phyloP scores from a whole-genome alignment of 2,888 invertebrate species.

The Teinopalpus imperialis region DNA sequence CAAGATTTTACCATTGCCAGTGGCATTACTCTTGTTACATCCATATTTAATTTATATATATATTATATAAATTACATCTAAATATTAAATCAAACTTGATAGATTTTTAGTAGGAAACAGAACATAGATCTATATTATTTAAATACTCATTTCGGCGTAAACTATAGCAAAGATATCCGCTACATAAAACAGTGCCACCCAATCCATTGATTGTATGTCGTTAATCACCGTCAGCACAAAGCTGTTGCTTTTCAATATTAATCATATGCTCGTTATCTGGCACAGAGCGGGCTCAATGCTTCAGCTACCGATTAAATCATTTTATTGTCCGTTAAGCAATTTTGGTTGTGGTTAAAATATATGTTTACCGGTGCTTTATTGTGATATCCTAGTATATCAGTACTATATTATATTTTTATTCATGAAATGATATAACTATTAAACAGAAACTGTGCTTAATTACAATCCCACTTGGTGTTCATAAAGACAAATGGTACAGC shows the following conservation, averaged over 20 bases:
- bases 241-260: slow-evolving; percentile 39
- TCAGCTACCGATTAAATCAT: slow-evolving; percentile 27
- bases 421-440: too few species aligned
- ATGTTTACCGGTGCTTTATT: not conserved
- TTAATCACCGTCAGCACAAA: slow-evolving; percentile 56
- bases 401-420: too few species aligned
- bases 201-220: slow-evolving; percentile 60
- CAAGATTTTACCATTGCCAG: too few species aligned
- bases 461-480: too few species aligned
- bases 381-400: not conserved
- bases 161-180: slow-evolving; percentile 11
- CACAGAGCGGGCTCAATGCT: slow-evolving; percentile 22
- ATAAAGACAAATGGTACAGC: too few species aligned
- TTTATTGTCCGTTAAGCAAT: slow-evolving; percentile 26
- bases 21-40: too few species aligned
- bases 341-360: slow-evolving; percentile 10
- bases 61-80: too few species aligned
- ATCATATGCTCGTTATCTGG: slow-evolving; percentile 35
- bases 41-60: too few species aligned
- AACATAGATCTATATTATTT: not conserved
- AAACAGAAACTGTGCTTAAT: too few species aligned
- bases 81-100: too few species aligned
- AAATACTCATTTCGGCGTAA: slow-evolving; percentile 10
- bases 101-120: not conserved
- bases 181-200: slow-evolving; percentile 52